Conservation (phyloP, 2,797 vertebrate species). For the Macrochelys suwanniensis region DNA sequence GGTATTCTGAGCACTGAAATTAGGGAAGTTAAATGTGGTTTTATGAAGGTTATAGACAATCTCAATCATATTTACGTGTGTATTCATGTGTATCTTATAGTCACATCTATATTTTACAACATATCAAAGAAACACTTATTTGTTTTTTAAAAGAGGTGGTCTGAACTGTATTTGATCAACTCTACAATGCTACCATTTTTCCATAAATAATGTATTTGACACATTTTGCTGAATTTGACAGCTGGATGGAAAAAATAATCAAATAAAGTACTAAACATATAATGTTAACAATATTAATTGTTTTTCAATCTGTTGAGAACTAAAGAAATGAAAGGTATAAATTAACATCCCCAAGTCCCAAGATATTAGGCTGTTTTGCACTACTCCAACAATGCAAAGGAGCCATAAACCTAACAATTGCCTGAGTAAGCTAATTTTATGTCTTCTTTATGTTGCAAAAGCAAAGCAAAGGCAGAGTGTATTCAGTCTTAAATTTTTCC, state of each 20-base stretch:
- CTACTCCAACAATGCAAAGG: background rate
- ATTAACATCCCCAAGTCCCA: too few relatives aligned
- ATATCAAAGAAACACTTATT: background rate
- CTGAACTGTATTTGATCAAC: background rate
- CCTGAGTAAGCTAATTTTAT: background rate
- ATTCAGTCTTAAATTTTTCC: background rate
- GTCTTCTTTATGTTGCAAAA: background rate
- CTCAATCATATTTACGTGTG: accelerated
- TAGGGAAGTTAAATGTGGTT: background rate
- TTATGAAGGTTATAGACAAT: background rate
- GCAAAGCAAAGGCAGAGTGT: background rate
- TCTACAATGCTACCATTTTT: background rate
- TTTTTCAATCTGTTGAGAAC: background rate
- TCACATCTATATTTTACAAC: accelerated
- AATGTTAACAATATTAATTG: background rate
- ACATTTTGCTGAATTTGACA: background rate
- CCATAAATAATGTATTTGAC: background rate
- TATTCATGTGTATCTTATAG: background rate
- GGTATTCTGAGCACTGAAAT: background rate
- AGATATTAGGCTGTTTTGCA: background rate
- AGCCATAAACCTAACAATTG: background rate
- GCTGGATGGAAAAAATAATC: background rate
- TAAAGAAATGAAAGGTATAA: background rate
- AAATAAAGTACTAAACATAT: background rate
- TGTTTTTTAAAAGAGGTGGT: background rate